Evolutionary conservation across 2,113 vertebrate genomes (phyloP).

Genomic region (Ranitomeya imitator): DNA sequence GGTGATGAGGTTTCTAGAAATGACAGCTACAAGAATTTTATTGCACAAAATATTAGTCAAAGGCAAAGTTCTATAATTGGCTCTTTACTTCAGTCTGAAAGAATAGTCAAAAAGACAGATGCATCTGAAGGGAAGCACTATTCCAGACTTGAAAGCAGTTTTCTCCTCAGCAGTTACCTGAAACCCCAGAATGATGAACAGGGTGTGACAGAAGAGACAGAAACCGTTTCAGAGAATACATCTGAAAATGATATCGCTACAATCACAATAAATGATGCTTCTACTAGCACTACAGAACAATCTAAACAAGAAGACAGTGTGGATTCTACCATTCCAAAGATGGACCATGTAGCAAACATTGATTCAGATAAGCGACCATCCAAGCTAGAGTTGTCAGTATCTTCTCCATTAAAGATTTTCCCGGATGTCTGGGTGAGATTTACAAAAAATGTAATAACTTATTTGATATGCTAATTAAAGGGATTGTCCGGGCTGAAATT

Average conservation of each 20-base stretch:
- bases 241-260: not conserved
- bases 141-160: conserved; percentile 85
- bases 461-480: not conserved
- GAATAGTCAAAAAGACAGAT: conserved; percentile 63
- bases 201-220: not conserved
- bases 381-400: conserved; percentile 46
- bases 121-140: conserved; percentile 44
- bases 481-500: too few relatives aligned
- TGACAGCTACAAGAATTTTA: conserved; percentile 38
- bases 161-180: conserved; percentile 76
- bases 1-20: not conserved
- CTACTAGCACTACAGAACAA: not conserved
- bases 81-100: conserved; percentile 59
- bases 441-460: not conserved
- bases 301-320: not conserved
- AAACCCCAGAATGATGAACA: conserved; percentile 29
- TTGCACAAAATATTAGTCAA: conserved; percentile 62
- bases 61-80: conserved; percentile 65
- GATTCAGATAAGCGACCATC: conserved; percentile 25
- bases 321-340: not conserved
- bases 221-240: conserved; percentile 60
- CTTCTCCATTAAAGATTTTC: conserved; percentile 66
- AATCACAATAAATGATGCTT: not conserved
- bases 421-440: conserved; percentile 79
- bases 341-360: not conserved